phyloP scores from a whole-genome alignment of 92 coral and sea anemone genomes.

The Epizoanthus fatuus region DNA sequence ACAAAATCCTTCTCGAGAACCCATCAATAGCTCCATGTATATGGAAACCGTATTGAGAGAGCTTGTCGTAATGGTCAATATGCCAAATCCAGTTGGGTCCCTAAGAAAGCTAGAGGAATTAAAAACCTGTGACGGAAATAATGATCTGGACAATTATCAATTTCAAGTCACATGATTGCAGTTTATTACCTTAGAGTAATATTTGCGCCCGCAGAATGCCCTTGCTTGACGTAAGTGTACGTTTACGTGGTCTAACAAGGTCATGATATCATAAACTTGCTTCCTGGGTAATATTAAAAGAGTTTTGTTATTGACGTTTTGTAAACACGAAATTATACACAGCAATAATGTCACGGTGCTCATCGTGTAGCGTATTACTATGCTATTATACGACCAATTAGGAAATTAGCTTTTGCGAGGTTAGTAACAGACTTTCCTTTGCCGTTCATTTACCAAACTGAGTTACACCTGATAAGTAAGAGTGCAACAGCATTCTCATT shows the following conservation, averaged over 20 bases:
- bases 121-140: not conserved
- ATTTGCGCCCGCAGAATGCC: not conserved
- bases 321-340: not conserved
- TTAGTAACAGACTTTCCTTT: too few relatives aligned
- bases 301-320: not conserved
- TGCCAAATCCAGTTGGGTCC: slow-evolving; percentile 46
- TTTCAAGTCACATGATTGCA: not conserved
- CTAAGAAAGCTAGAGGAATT: not conserved
- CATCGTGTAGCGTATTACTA: too few relatives aligned
- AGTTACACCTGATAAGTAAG: too few relatives aligned
- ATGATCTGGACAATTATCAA: not conserved
- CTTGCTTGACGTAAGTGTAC: not conserved
- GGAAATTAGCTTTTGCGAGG: too few relatives aligned
- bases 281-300: not conserved
- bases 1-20: slow-evolving; percentile 19
- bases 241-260: not conserved
- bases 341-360: not conserved
- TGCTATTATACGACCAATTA: too few relatives aligned
- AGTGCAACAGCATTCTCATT: too few relatives aligned
- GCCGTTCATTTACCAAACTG: too few relatives aligned
- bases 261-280: slow-evolving; percentile 39
- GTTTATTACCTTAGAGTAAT: slow-evolving; percentile 29
- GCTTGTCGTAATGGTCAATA: slow-evolving; percentile 36
- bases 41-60: slow-evolving; percentile 21
- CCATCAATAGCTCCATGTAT: slow-evolving; percentile 33